These are phyloP conservation scores for Falcaria lacertinaria DNA, from an alignment of 2,888 invertebrate genomes.

Conservation along the genomic window DNA sequence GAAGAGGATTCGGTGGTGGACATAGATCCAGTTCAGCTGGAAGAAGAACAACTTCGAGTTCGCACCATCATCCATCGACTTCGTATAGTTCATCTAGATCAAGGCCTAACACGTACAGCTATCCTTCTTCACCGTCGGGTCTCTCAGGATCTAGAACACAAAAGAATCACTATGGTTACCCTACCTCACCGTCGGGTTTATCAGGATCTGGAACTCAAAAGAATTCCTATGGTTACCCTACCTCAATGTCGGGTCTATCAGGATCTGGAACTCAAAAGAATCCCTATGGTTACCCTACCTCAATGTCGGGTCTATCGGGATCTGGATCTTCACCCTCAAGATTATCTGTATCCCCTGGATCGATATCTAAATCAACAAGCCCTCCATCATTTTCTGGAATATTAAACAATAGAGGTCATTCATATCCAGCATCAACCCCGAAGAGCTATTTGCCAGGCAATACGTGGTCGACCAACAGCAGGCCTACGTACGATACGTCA, in stretches of 20 bases:
- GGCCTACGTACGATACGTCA: slow-evolving; percentile 6
- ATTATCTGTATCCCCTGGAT: slow-evolving; percentile 10
- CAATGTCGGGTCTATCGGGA: slow-evolving; percentile 15
- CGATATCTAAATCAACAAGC: no score
- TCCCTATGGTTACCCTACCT: slow-evolving; percentile 8
- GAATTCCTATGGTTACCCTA: slow-evolving; percentile 6
- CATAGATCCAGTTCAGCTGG: slow-evolving; percentile 18
- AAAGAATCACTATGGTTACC: slow-evolving; percentile 14
- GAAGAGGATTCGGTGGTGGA: slow-evolving; percentile 18
- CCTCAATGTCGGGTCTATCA: slow-evolving; percentile 12
- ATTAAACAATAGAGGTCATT: background rate
- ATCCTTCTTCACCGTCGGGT: slow-evolving; percentile 15
- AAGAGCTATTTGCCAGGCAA: background rate
- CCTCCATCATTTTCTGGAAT: no score
- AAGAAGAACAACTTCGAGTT: slow-evolving; percentile 6
- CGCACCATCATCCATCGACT: slow-evolving; percentile 17
- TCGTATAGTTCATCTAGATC: slow-evolving; percentile 14
- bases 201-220: slow-evolving; percentile 15
- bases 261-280: slow-evolving; percentile 10
- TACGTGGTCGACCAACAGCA: background rate
- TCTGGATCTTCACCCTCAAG: slow-evolving; percentile 10
- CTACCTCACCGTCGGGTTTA: slow-evolving; percentile 20
- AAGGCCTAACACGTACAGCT: slow-evolving; percentile 7
- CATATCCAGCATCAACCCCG: background rate
- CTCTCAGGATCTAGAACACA: slow-evolving; percentile 12